Evolutionary conservation across 1,140 invertebrate species (phyloP).

Genomic region (Sipha flava): DNA sequence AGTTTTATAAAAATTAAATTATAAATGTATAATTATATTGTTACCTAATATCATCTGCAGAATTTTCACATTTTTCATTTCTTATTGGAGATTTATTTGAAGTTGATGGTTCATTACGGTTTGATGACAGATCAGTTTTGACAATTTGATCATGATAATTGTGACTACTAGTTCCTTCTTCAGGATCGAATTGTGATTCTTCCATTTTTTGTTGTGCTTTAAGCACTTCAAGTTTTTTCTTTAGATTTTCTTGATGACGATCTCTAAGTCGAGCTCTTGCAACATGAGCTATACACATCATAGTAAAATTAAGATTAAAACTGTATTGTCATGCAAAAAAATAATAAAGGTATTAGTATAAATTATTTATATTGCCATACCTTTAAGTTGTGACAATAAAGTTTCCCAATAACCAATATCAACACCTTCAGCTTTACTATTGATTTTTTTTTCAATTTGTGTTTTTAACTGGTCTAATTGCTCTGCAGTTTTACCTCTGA

Average conservation of each 20-base stretch:
- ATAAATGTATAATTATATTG: background rate
- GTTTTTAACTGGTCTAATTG: constrained; percentile 75
- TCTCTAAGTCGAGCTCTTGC: constrained; percentile 84
- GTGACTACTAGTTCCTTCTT: constrained; percentile 28
- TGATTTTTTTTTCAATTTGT: constrained; percentile 84
- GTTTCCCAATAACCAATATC: constrained; percentile 98
- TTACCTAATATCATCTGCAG: constrained; percentile 4
- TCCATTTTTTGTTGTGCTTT: constrained; percentile 77
- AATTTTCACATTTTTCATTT: background rate
- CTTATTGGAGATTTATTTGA: background rate
- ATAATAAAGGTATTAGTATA: background rate
- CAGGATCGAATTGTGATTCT: constrained; percentile 37
- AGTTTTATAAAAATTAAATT: background rate
- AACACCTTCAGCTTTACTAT: constrained; percentile 72
- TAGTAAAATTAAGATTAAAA: background rate
- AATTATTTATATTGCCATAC: constrained; percentile 43
- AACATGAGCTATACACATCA: constrained; percentile 70
- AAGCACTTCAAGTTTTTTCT: constrained; percentile 77
- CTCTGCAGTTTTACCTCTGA: constrained; percentile 85
- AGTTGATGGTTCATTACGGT: background rate
- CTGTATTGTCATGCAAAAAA: background rate
- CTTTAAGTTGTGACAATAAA: constrained; percentile 81
- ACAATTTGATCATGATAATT: background rate
- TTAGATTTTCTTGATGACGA: constrained; percentile 84
- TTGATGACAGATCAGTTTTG: background rate